Percentiles rank a stretch among this genome's conserved stretches.
Evolutionary conservation across 2,888 invertebrate species (phyloP).

Genomic region (Cetonia aurata): DNA sequence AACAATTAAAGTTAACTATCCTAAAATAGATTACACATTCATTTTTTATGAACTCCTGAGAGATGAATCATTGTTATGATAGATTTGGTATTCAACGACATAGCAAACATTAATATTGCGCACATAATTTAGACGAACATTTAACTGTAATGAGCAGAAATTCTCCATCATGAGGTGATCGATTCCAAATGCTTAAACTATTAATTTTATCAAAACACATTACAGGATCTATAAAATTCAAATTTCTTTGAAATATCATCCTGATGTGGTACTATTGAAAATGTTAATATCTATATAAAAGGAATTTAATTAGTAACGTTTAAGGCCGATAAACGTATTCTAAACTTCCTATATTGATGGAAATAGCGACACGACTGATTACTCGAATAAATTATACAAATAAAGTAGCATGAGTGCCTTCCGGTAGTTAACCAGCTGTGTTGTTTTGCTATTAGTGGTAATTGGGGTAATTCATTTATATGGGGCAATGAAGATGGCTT

Average conservation of each 20-base stretch:
- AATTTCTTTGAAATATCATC: background rate
- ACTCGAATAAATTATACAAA: background rate
- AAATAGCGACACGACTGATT: slow-evolving; percentile 11
- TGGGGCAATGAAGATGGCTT: background rate
- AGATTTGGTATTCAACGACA: background rate
- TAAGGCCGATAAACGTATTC: background rate
- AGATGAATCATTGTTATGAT: too few relatives aligned
- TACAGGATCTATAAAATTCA: background rate
- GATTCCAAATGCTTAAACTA: background rate
- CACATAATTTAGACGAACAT: too few relatives aligned
- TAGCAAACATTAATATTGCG: background rate
- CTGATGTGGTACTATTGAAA: slow-evolving; percentile 1
- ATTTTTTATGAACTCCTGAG: too few relatives aligned
- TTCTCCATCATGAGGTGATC: too few relatives aligned
- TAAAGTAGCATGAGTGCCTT: background rate
- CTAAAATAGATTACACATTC: too few relatives aligned
- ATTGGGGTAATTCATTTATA: slow-evolving; percentile 12
- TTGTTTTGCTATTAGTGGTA: slow-evolving; percentile 14
- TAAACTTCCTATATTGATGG: slow-evolving; percentile 3
- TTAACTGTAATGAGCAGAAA: too few relatives aligned
- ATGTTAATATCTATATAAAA: background rate
- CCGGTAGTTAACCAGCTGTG: slow-evolving; percentile 4
- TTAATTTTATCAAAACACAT: slow-evolving; percentile 9
- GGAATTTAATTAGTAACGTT: slow-evolving; percentile 8
- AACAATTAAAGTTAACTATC: too few relatives aligned